These are phyloP conservation scores for Spatulosminthurus flaviceps DNA, from an alignment of 2,888 invertebrate genomes.

Conservation along the genomic window DNA sequence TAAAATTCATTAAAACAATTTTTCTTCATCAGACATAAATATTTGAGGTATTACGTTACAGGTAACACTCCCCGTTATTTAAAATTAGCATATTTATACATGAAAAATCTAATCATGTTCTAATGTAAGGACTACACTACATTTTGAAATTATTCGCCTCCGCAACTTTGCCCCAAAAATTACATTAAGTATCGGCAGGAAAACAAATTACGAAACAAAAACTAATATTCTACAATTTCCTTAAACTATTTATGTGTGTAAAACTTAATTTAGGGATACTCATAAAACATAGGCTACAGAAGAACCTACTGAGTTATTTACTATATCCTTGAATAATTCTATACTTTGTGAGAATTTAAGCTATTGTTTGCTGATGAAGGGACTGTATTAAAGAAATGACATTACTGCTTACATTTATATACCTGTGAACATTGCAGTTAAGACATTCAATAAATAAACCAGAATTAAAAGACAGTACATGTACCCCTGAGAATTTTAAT, in stretches of 20 bases:
- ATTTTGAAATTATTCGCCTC: not conserved
- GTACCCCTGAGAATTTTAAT: not conserved
- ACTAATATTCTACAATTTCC: not conserved
- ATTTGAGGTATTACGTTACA: slow-evolving; percentile 27
- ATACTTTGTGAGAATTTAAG: too few relatives aligned
- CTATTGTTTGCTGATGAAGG: too few relatives aligned
- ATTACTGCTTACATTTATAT: not conserved
- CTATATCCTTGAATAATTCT: too few relatives aligned
- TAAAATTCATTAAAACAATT: not conserved
- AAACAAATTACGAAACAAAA: not conserved
- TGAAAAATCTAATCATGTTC: not conserved
- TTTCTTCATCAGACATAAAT: not conserved
- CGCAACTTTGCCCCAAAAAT: not conserved
- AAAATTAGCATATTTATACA: slow-evolving; percentile 1
- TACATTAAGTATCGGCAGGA: slow-evolving; percentile 15
- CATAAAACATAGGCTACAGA: too few relatives aligned
- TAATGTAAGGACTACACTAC: not conserved
- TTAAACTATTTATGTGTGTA: not conserved
- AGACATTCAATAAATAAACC: not conserved
- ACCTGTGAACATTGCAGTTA: slow-evolving; percentile 4
- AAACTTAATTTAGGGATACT: too few relatives aligned
- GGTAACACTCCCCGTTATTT: slow-evolving; percentile 24
- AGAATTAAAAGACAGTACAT: not conserved
- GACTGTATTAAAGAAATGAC: not conserved
- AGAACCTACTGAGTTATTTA: too few relatives aligned